These are phyloP conservation scores for Synergus gifuensis DNA, from an alignment of 2,888 invertebrate species.

Conservation along the genomic window DNA sequence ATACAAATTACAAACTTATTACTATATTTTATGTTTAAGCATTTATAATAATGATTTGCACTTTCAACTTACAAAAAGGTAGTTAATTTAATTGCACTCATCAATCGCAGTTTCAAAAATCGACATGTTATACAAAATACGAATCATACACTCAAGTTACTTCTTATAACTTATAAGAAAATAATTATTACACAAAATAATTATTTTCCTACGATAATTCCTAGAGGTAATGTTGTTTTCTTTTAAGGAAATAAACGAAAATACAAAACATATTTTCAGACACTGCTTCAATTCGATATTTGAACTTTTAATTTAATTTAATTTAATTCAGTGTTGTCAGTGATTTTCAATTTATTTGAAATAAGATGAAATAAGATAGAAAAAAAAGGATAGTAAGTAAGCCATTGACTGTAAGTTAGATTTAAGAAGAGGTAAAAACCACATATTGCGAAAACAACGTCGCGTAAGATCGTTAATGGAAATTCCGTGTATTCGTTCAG, in stretches of 20 bases:
- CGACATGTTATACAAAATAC: not conserved
- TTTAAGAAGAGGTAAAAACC: constrained; percentile 11
- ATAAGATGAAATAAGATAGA: not conserved
- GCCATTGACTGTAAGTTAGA: constrained; percentile 23
- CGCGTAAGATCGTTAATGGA: constrained; percentile 27
- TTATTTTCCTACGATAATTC: not conserved
- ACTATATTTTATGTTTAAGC: not conserved
- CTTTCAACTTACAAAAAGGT: too few species aligned
- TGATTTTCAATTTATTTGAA: not conserved
- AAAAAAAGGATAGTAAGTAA: not conserved
- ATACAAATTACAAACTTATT: not conserved
- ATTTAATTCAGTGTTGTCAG: not conserved
- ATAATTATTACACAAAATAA: not conserved
- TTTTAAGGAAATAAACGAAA: not conserved
- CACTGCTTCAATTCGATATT: not conserved
- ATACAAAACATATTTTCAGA: not conserved
- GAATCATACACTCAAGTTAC: not conserved
- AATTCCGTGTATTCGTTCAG: constrained; percentile 16
- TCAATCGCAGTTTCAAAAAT: not conserved
- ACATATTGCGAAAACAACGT: constrained; percentile 9
- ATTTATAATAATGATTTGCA: too few species aligned
- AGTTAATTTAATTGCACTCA: not conserved
- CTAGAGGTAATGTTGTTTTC: not conserved
- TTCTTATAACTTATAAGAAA: not conserved
- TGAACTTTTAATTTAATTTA: too few species aligned